Base-by-base conservation (phyloP, 2,888 invertebrate species). In the Ariolimax columbianus region DNA sequence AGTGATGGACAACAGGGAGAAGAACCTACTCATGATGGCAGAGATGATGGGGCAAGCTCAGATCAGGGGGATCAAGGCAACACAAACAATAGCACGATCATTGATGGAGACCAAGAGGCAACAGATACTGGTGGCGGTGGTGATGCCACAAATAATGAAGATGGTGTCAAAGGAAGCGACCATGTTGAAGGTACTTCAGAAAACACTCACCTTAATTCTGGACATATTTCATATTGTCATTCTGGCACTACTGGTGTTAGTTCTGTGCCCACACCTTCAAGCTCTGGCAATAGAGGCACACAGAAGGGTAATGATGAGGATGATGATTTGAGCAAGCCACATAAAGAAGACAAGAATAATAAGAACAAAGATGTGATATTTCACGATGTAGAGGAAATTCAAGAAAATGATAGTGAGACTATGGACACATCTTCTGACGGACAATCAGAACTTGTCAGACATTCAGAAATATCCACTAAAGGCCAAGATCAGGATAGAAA, bases 361-460 rank as follows among this genome's bases (percentile, higher is more conserved):
- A 82, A 75, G 30, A 81, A 86, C 1, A 30, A 85, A 47, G 89
- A 89, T 38, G 84, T 83, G 14, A 88, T 87, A 23, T 88, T 87
- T 30, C 43, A 11, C 43, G 73, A 83, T 7, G 2, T 36, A n/a
- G 75, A 78, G 36, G 73, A 55, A 43, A 72, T 36, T 47, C 6
- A 17, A 26, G 55, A 77, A 55, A 68, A 75, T 55, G 66, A 66
- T 30, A 30, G 30, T 63, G 63, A 79, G 38, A 19, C 55, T 17
- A 0, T 36, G 36, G 38, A 73, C 38, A 30, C 7, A 38, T 51
- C 82, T 30, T 51, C 40, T 30, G 68, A 70, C 6, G 70, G 23
- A 23, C 17, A 51, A 6, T 4, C 51, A 51, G 75, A 75, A 19
- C 2, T 47, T 17, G 51, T 33, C 6, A 51, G 14, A 51, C 14